Evolutionary conservation across 2,888 invertebrate genomes (phyloP), one percentile per base, ranked within the genome.

Genomic region (Choristoneura rosaceana): DNA sequence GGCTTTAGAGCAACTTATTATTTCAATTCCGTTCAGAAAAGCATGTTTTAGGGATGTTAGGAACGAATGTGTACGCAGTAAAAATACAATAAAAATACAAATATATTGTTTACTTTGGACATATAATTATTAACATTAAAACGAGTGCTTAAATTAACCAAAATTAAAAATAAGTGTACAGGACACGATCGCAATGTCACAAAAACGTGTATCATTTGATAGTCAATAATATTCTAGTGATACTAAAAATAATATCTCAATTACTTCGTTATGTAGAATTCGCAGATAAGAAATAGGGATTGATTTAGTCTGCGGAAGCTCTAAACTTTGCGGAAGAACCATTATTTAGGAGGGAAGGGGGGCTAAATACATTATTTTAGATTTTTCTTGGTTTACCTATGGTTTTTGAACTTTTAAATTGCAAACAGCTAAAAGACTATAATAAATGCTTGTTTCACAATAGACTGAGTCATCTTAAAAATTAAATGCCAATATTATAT

Each of bases 61-160:
- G 55, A 12, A 12, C 3, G 25, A 25, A 25, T 17, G 8, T n/a
- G 17, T 47, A 14, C 8, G 10, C 15, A 71, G 66, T 66, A 70
- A 70, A 69, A 64, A 73, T 67, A 68, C 64, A 70, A 73, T 74
- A 63, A 67, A 71, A 74, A 74, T 75, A 73, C 69, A 75, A 73
- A 74, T 70, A 74, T 70, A 74, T 73, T 68, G 66, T 76, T 75
- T 76, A 75, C 74, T 76, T 75, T 75, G 73, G 70, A 73, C 74
- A 76, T 74, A 75, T 68, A 76, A 74, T 69, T 71, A 63, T 71
- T 75, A 74, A 75, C 67, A 71, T 74, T 71, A 61, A 74, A 73
- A 73, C 59, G 64, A 73, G 69, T 73, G 63, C 50, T 73, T 71
- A 71, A 71, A 68, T 71, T 73, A 76, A 74, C 58, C 70, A 74